Conservation (phyloP, 2,888 invertebrate genomes). For the Philereme vetulata region DNA sequence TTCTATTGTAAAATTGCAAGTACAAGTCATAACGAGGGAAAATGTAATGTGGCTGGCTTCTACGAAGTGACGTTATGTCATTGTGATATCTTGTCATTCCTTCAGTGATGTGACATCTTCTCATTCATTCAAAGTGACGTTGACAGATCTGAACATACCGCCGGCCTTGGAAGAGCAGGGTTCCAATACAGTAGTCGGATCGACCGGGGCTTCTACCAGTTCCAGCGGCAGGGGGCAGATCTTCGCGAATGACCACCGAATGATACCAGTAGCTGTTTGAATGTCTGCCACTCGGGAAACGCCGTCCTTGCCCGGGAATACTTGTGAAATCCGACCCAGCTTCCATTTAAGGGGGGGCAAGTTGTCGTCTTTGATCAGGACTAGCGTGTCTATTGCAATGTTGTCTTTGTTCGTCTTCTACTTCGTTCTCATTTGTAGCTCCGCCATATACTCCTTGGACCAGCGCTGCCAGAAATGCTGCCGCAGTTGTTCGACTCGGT, state of each 20-base stretch:
- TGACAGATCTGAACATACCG: not conserved
- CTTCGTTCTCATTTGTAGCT: not conserved
- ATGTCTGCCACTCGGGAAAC: slow-evolving; percentile 1
- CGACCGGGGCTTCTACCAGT: too few relatives aligned
- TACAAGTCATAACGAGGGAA: too few relatives aligned
- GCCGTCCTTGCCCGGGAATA: not conserved
- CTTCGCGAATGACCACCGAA: not conserved
- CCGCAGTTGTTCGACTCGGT: slow-evolving; percentile 25
- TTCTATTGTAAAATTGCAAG: too few relatives aligned
- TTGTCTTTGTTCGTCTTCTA: not conserved
- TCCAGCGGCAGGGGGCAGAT: not conserved
- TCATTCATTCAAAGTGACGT: too few relatives aligned
- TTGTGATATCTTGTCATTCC: too few relatives aligned
- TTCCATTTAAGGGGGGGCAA: not conserved
- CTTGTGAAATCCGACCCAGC: not conserved
- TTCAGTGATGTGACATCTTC: too few relatives aligned
- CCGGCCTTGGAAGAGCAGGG: too few relatives aligned
- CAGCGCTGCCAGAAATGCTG: slow-evolving; percentile 28
- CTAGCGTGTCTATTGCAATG: not conserved
- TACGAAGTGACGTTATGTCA: too few relatives aligned
- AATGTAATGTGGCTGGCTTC: too few relatives aligned
- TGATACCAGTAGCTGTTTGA: not conserved
- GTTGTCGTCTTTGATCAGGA: not conserved
- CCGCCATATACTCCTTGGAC: slow-evolving; percentile 1
- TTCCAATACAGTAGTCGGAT: too few relatives aligned